A percentile compares a stretch with the other conserved stretches of the same genome.
phyloP scores from a whole-genome alignment of 2,113 vertebrate genomes.

The Pterocles orientalis region DNA sequence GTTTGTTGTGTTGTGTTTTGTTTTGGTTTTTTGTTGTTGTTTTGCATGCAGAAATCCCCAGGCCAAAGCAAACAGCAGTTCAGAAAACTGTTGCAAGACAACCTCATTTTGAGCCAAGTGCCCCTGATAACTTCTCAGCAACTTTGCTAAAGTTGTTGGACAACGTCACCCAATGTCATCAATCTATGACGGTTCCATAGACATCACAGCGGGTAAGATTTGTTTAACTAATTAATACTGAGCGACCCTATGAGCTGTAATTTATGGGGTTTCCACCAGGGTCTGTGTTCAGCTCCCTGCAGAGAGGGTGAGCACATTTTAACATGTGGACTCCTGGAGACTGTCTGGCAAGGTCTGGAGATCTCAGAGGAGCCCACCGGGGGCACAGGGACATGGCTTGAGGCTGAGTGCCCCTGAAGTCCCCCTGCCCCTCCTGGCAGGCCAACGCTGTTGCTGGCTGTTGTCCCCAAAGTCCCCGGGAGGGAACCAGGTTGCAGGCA shows the following conservation, averaged over 20 bases:
- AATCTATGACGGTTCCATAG: background rate
- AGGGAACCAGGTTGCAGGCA: background rate
- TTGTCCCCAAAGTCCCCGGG: accelerated
- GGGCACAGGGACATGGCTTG: background rate
- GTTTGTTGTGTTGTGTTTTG: background rate
- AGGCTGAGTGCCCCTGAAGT: background rate
- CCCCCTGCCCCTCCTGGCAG: background rate
- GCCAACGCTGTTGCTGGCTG: background rate
- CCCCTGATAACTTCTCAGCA: background rate
- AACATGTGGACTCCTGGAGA: background rate
- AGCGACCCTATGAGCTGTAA: background rate
- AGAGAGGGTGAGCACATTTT: background rate
- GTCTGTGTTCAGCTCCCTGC: background rate
- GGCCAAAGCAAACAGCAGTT: slow-evolving; percentile 2
- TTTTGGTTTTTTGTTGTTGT: background rate
- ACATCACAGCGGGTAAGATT: background rate
- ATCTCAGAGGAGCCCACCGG: background rate
- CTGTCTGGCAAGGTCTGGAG: background rate
- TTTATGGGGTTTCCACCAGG: background rate
- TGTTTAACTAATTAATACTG: background rate
- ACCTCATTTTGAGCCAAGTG: background rate
- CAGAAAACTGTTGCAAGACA: background rate
- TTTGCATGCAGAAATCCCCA: background rate
- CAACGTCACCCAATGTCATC: background rate
- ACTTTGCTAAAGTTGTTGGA: background rate